A percentile compares a stretch with the other conserved stretches of the same genome.
Evolutionary conservation across 2,888 invertebrate genomes (phyloP).

Genomic region (Plebejus anna): DNA sequence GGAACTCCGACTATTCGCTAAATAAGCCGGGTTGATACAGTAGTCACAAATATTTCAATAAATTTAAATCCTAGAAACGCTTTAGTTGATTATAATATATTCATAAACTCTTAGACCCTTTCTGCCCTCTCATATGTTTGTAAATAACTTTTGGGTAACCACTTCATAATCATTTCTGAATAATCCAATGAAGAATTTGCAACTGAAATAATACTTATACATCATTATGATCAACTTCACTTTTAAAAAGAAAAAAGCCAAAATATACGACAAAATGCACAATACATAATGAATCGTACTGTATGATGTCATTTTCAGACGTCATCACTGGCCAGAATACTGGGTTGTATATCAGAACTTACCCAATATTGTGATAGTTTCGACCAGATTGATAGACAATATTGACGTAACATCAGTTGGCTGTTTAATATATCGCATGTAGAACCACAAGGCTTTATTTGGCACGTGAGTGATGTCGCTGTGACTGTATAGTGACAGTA

Average conservation of each 20-base stretch:
- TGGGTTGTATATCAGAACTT: background rate
- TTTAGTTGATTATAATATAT: constrained; percentile 21
- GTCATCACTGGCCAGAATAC: too few relatives aligned
- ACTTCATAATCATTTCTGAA: constrained; percentile 20
- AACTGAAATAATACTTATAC: background rate
- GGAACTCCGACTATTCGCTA: background rate
- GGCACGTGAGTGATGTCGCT: background rate
- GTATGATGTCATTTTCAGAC: too few relatives aligned
- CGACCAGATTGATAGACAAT: constrained; percentile 11
- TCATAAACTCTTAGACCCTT: constrained; percentile 26
- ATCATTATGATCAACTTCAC: background rate
- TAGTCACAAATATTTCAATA: constrained; percentile 19
- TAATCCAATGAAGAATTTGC: background rate
- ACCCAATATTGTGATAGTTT: background rate
- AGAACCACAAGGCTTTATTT: constrained; percentile 13
- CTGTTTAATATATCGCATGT: background rate
- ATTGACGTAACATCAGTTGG: constrained; percentile 11
- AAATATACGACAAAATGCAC: too few relatives aligned
- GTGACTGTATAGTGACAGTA: background rate
- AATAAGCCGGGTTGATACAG: background rate
- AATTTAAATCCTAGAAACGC: constrained; percentile 11
- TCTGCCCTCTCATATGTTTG: background rate
- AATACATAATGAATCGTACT: too few relatives aligned
- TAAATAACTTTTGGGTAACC: constrained; percentile 16
- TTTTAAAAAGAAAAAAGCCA: too few relatives aligned